Conservation (phyloP, 2,113 vertebrate genomes). For the Okapia johnstoni region DNA sequence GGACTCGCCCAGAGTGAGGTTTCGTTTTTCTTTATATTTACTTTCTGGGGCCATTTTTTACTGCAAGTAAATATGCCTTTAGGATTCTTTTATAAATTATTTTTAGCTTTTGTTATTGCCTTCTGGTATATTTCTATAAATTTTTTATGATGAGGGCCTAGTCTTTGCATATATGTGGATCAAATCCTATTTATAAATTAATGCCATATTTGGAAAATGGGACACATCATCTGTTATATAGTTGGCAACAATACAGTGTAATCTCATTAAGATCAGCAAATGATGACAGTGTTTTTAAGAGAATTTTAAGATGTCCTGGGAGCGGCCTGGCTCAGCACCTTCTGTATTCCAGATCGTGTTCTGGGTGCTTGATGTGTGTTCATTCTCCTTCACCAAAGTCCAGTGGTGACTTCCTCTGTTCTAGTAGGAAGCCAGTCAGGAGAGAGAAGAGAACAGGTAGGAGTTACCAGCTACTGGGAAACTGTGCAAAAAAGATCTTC, state of each 20-base stretch:
- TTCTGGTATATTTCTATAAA: background rate
- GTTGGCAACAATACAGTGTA: background rate
- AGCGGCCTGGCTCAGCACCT: background rate
- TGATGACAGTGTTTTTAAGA: background rate
- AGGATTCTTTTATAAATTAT: background rate
- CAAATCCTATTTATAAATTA: background rate
- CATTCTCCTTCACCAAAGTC: background rate
- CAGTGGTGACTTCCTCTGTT: background rate
- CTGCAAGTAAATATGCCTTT: background rate
- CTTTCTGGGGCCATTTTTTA: background rate
- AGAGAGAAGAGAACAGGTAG: background rate
- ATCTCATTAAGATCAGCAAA: background rate
- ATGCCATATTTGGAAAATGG: background rate
- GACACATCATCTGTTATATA: background rate
- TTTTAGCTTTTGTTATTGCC: background rate
- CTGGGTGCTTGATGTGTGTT: accelerated
- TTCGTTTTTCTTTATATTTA: background rate
- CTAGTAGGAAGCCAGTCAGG: background rate
- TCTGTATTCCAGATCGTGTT: too few relatives aligned
- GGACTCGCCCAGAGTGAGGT: background rate
- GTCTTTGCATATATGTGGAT: background rate
- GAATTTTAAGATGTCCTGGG: background rate
- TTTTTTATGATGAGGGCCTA: background rate
- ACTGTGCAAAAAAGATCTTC: too few relatives aligned
- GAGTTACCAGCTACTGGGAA: background rate